Evolutionary conservation across 2,888 invertebrate species (phyloP).

Genomic region (Phyllotreta cruciferae): DNA sequence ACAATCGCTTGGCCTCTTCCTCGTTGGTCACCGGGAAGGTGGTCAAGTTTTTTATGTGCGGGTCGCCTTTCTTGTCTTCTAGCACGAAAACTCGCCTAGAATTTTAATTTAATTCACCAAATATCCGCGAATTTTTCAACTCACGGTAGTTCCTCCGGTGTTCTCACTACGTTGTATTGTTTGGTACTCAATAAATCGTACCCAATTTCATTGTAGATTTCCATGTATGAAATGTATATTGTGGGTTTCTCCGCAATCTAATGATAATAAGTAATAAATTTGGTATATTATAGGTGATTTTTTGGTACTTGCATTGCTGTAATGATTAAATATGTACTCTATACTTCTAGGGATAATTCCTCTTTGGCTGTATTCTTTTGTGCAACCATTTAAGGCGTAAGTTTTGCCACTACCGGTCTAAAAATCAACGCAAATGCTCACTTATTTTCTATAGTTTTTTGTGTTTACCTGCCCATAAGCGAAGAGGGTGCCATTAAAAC

Average conservation of each 20-base stretch:
- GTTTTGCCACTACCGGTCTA: conserved; percentile 67
- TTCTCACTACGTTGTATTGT: conserved; percentile 47
- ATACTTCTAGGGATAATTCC: conserved; percentile 64
- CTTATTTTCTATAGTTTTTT: neutral
- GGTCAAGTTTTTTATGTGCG: conserved; percentile 62
- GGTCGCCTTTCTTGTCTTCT: conserved; percentile 61
- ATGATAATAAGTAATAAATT: neutral
- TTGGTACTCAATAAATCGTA: conserved; percentile 63
- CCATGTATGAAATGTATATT: conserved; percentile 63
- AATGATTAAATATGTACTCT: conserved; percentile 60
- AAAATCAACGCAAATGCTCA: conserved; percentile 31
- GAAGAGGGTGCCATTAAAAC: conserved; percentile 66
- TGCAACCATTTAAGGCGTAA: conserved; percentile 63
- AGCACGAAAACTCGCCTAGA: conserved; percentile 59
- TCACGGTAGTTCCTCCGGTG: conserved; percentile 63
- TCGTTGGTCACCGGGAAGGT: conserved; percentile 60
- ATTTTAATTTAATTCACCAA: conserved; percentile 25
- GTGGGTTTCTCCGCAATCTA: conserved; percentile 39
- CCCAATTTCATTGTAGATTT: conserved; percentile 66
- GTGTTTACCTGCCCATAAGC: conserved; percentile 64
- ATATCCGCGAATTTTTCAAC: conserved; percentile 39
- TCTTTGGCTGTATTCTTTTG: conserved; percentile 57
- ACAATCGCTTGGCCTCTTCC: conserved; percentile 62
- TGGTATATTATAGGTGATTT: neutral
- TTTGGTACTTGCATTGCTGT: conserved; percentile 52